These are phyloP conservation scores for Fopius arisanus DNA, from an alignment of 1,140 invertebrate species.

Conservation along the genomic window DNA sequence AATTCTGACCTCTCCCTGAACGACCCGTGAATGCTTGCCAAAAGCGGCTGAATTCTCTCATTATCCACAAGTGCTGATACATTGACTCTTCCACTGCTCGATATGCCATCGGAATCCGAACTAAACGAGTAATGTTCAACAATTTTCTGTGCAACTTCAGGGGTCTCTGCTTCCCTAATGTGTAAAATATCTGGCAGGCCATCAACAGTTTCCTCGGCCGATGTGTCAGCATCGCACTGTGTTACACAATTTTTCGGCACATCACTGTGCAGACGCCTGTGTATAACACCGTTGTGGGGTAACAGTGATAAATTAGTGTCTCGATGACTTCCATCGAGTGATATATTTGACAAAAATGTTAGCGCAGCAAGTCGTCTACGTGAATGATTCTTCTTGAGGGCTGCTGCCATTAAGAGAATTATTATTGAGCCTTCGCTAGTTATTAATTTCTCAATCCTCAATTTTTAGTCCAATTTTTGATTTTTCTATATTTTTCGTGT, in stretches of 20 bases:
- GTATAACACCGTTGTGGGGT: constrained; percentile 60
- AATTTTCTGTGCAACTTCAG: constrained; percentile 33
- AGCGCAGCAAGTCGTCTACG: constrained; percentile 84
- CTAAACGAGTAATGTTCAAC: constrained; percentile 69
- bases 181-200: constrained; percentile 29
- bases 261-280: constrained; percentile 47
- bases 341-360: constrained; percentile 93
- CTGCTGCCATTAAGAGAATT: constrained; percentile 64
- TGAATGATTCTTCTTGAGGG: constrained; percentile 68
- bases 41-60: constrained; percentile 55
- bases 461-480: background rate
- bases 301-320: constrained; percentile 79
- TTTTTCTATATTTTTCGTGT: no score
- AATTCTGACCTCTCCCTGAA: constrained; percentile 70
- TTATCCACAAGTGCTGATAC: constrained; percentile 46
- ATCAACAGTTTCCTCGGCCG: constrained; percentile 41
- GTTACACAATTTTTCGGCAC: constrained; percentile 29
- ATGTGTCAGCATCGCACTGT: constrained; percentile 39
- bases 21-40: constrained; percentile 57
- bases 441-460: background rate
- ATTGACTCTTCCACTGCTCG: constrained; percentile 63
- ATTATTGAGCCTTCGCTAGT: background rate
- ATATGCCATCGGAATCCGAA: constrained; percentile 74
- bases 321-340: constrained; percentile 87
- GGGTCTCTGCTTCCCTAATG: constrained; percentile 17